phyloP scores from a whole-genome alignment of 64 coral and sea anemone genomes.

The Montipora capricornis region DNA sequence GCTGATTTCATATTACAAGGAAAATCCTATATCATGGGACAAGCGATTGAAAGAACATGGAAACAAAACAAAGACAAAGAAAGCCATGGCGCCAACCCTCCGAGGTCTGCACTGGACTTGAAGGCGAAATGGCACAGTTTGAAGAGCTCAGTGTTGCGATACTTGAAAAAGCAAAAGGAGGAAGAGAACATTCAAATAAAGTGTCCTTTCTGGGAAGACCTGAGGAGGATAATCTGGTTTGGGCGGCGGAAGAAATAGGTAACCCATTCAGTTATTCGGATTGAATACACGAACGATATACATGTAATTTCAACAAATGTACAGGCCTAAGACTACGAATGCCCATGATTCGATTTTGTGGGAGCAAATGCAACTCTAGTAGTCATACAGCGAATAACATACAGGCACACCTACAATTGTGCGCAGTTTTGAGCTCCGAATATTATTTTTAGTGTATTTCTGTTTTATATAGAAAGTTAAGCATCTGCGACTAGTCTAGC shows the following conservation, averaged over 20 bases:
- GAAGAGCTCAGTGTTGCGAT: no score
- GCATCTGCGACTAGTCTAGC: background rate
- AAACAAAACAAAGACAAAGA: background rate
- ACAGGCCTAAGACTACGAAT: conserved; percentile 18
- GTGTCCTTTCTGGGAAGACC: conserved; percentile 43
- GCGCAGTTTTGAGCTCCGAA: conserved; percentile 23
- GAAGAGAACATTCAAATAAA: background rate
- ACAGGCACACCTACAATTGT: conserved; percentile 49
- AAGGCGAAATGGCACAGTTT: no score
- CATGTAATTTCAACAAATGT: conserved; percentile 42
- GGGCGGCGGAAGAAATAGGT: conserved; percentile 30
- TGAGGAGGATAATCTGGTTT: conserved; percentile 49
- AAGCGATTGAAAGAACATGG: conserved; percentile 36
- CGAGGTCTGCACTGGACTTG: no score
- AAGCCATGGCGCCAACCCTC: conserved; percentile 1
- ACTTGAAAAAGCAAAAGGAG: no score
- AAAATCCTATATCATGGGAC: background rate
- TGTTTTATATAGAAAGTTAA: background rate
- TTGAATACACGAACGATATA: background rate
- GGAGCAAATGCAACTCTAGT: conserved; percentile 34
- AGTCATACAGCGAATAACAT: conserved; percentile 32
- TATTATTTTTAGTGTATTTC: conserved; percentile 26
- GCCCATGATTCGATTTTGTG: conserved; percentile 34
- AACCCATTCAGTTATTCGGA: conserved; percentile 32
- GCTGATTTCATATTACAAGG: conserved; percentile 38